Evolutionary conservation across 2,888 invertebrate genomes (phyloP).

Genomic region (Tuberolachnus salignus): DNA sequence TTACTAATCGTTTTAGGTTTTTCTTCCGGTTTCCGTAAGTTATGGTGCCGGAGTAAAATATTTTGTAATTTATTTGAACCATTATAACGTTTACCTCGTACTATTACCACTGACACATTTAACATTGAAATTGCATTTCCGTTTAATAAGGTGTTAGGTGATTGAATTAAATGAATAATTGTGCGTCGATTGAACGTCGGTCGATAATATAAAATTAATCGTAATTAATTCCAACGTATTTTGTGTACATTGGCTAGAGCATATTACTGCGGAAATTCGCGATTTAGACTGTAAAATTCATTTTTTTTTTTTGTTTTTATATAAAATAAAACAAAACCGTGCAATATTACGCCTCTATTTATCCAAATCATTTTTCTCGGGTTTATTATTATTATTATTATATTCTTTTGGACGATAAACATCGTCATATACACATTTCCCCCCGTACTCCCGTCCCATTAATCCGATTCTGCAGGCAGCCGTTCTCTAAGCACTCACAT

Average conservation of each 20-base stretch:
- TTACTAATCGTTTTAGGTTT: too few relatives aligned
- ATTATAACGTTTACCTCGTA: too few relatives aligned
- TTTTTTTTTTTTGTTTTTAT: too few relatives aligned
- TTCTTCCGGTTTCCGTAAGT: too few relatives aligned
- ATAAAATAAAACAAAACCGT: constrained; percentile 35
- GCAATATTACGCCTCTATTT: constrained; percentile 8
- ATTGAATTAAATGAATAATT: background rate
- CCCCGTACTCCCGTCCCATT: too few relatives aligned
- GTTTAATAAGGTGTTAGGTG: background rate
- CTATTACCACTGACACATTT: too few relatives aligned
- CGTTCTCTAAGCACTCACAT: background rate
- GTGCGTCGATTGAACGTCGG: background rate
- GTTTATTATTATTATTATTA: background rate
- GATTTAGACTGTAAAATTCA: constrained; percentile 7
- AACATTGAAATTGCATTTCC: background rate
- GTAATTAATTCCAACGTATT: background rate
- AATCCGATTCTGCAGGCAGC: constrained; percentile 20
- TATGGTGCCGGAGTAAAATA: too few relatives aligned
- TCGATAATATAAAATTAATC: too few relatives aligned
- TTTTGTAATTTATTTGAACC: too few relatives aligned
- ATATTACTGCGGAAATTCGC: background rate
- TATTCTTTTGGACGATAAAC: constrained; percentile 32
- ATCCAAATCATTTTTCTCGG: constrained; percentile 15
- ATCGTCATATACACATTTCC: constrained; percentile 32
- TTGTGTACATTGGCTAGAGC: background rate